Conservation (phyloP, 2,888 invertebrate genomes). For the Tineola bisselliella region DNA sequence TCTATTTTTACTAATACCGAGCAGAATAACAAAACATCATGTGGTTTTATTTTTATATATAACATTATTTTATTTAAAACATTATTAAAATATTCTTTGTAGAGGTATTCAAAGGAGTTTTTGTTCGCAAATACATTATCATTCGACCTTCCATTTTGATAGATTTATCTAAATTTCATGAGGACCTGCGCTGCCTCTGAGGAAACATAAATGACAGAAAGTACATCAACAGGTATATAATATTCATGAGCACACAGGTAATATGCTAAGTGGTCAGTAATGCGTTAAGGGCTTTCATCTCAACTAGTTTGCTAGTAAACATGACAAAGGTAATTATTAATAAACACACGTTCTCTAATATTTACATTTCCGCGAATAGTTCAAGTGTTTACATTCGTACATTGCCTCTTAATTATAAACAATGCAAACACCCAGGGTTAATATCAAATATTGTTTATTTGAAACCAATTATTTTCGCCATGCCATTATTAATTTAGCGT, state of each 20-base stretch:
- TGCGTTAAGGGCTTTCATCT: not conserved
- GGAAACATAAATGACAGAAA: not conserved
- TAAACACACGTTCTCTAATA: not conserved
- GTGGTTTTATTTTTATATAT: not conserved
- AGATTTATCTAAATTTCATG: conserved; percentile 11
- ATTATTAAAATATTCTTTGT: not conserved
- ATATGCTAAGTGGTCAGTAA: conserved; percentile 3
- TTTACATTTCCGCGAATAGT: no score
- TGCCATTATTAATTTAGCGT: no score
- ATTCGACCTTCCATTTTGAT: conserved; percentile 6
- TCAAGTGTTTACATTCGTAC: no score
- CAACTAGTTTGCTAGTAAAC: not conserved
- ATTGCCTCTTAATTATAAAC: no score
- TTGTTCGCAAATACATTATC: conserved; percentile 2
- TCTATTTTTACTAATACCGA: no score
- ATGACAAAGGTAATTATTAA: not conserved
- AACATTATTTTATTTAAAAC: not conserved
- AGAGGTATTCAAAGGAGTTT: not conserved
- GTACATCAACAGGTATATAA: conserved; percentile 5
- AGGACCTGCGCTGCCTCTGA: not conserved
- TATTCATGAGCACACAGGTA: conserved; percentile 6
- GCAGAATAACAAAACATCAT: no score
- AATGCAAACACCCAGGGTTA: no score
- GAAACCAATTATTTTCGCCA: no score
- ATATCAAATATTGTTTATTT: no score